These are phyloP conservation scores for Centrocercus urophasianus DNA, from an alignment of 2,113 vertebrate genomes.

Conservation along the genomic window DNA sequence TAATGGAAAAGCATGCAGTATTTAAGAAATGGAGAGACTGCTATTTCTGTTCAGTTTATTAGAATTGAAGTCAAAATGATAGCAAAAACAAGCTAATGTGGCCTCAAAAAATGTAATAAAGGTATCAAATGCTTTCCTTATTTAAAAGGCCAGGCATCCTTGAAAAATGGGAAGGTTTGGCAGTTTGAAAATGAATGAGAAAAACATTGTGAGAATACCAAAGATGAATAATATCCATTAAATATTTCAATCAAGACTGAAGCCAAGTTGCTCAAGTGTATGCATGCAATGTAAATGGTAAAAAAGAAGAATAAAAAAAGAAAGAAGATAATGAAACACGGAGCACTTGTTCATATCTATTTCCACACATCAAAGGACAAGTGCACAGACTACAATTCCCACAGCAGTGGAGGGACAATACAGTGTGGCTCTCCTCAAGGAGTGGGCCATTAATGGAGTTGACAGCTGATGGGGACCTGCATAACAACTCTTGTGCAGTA, in stretches of 20 bases:
- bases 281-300: slow-evolving; percentile 70
- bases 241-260: slow-evolving; percentile 75
- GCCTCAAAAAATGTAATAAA: slow-evolving; percentile 74
- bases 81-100: slow-evolving; percentile 65
- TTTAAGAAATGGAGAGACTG: slow-evolving; percentile 67
- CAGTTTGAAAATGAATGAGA: slow-evolving; percentile 72
- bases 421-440: background rate
- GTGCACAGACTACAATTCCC: background rate
- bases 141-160: slow-evolving; percentile 77
- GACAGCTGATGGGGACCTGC: background rate
- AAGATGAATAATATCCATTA: slow-evolving; percentile 72
- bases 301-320: slow-evolving; percentile 4
- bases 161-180: slow-evolving; percentile 74
- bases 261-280: slow-evolving; percentile 69
- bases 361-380: slow-evolving; percentile 35
- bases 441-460: background rate
- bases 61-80: slow-evolving; percentile 76
- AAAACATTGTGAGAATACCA: slow-evolving; percentile 62
- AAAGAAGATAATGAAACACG: slow-evolving; percentile 43
- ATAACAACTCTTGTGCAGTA: background rate
- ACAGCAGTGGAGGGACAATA: background rate
- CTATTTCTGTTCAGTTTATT: slow-evolving; percentile 65
- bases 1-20: slow-evolving; percentile 73
- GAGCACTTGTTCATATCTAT: slow-evolving; percentile 19
- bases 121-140: slow-evolving; percentile 75